phyloP scores from a whole-genome alignment of 2,888 invertebrate genomes.

The Spisula solida region DNA sequence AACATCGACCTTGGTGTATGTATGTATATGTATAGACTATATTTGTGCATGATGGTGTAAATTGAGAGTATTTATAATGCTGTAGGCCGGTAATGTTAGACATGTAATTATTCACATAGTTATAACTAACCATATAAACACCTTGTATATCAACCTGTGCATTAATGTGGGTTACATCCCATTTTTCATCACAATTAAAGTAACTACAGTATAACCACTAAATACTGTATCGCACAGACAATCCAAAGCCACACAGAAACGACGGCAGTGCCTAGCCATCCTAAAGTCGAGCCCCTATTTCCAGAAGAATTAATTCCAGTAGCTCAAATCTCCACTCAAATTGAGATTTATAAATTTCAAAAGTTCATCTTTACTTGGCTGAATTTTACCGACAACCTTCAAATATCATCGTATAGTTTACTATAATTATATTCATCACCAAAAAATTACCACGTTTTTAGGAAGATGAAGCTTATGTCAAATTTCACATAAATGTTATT shows the following conservation, averaged over 20 bases:
- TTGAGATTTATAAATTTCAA: too few relatives aligned
- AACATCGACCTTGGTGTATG: too few relatives aligned
- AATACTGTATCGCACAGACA: too few relatives aligned
- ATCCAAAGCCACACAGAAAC: too few relatives aligned
- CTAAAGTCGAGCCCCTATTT: too few relatives aligned
- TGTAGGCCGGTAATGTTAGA: conserved; percentile 13
- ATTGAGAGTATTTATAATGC: conserved; percentile 5
- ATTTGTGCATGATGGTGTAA: neutral
- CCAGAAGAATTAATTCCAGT: too few relatives aligned
- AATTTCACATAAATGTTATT: conserved; percentile 14
- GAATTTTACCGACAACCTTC: too few relatives aligned
- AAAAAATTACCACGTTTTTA: neutral
- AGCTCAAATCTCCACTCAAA: too few relatives aligned
- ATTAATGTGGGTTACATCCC: neutral
- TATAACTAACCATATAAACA: neutral
- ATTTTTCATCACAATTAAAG: neutral
- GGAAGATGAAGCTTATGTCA: neutral
- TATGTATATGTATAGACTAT: neutral
- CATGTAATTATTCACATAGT: conserved; percentile 22
- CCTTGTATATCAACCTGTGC: conserved; percentile 1
- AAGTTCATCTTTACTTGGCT: too few relatives aligned
- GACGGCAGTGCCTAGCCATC: too few relatives aligned
- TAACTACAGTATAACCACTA: neutral
- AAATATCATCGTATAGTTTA: too few relatives aligned
- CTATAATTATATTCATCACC: too few relatives aligned